phyloP scores from a whole-genome alignment of 2,888 invertebrate species.

The Lepidocyrtinus sp. region DNA sequence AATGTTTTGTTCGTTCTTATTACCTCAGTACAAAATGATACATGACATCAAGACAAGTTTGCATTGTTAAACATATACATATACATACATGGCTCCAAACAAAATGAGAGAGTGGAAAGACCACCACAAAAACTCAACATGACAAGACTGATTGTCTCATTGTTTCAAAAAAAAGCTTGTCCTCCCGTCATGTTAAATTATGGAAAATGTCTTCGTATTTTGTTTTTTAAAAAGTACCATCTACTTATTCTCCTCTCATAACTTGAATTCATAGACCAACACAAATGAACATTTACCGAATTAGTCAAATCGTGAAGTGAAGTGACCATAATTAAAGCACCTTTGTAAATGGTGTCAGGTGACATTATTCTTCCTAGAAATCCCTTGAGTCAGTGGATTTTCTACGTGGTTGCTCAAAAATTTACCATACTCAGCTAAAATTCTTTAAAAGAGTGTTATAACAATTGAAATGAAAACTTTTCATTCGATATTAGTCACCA shows the following conservation, averaged over 20 bases:
- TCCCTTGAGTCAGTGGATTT: no score
- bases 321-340: conserved; percentile 12
- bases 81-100: no score
- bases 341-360: background rate
- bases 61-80: background rate
- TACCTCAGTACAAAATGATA: conserved; percentile 26
- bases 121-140: conserved; percentile 11
- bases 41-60: conserved; percentile 24
- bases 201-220: background rate
- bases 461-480: no score
- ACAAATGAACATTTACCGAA: background rate
- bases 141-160: conserved; percentile 14
- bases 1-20: conserved; percentile 1
- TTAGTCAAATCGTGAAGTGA: background rate
- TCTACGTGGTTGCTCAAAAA: no score
- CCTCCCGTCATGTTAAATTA: conserved; percentile 24
- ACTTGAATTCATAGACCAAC: no score
- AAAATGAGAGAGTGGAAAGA: background rate
- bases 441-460: no score
- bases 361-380: background rate
- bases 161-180: conserved; percentile 13
- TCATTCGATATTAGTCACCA: no score
- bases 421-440: no score
- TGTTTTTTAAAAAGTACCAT: background rate
- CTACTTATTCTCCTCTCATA: background rate